Conservation (phyloP, 2,888 invertebrate species). For the Lordiphosa fenestrarum region DNA sequence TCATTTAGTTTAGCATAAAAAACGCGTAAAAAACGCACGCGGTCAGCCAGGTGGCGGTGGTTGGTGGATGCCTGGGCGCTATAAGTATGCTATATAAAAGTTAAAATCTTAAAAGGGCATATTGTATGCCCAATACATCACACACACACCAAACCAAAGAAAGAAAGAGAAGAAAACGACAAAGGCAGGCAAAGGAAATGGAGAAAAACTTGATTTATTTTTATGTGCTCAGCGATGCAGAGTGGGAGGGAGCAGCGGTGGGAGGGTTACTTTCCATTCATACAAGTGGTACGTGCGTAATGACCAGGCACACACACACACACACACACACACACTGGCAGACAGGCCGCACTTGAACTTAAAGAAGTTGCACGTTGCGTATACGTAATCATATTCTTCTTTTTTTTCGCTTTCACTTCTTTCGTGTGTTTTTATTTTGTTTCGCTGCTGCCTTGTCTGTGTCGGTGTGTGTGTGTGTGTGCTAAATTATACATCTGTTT, state of each 20-base stretch:
- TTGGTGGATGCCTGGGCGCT: neutral
- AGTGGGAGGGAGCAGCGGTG: neutral
- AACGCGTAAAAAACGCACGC: constrained; percentile 50
- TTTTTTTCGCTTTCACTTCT: constrained; percentile 15
- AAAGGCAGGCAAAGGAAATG: constrained; percentile 60
- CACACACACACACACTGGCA: constrained; percentile 37
- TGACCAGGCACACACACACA: constrained; percentile 59
- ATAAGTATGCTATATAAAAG: constrained; percentile 54
- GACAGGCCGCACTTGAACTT: constrained; percentile 55
- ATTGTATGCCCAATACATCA: constrained; percentile 45
- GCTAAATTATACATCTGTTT: constrained; percentile 58
- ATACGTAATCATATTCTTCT: constrained; percentile 61
- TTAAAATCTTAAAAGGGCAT: constrained; percentile 60
- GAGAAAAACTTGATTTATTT: constrained; percentile 74
- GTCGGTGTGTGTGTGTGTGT: constrained; percentile 9
- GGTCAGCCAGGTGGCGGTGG: constrained; percentile 42
- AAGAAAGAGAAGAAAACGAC: constrained; percentile 23
- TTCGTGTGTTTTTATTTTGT: constrained; percentile 3
- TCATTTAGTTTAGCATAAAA: constrained; percentile 71
- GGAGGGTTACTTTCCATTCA: constrained; percentile 50
- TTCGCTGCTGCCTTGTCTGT: neutral
- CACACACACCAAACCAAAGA: constrained; percentile 22
- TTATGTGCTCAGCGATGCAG: constrained; percentile 62
- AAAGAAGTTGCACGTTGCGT: constrained; percentile 67
- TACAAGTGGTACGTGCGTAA: constrained; percentile 71